Percentiles rank a stretch among this genome's conserved stretches.
Evolutionary conservation across 2,797 vertebrate genomes (phyloP).

Genomic region (Tympanoctomys barrerae): DNA sequence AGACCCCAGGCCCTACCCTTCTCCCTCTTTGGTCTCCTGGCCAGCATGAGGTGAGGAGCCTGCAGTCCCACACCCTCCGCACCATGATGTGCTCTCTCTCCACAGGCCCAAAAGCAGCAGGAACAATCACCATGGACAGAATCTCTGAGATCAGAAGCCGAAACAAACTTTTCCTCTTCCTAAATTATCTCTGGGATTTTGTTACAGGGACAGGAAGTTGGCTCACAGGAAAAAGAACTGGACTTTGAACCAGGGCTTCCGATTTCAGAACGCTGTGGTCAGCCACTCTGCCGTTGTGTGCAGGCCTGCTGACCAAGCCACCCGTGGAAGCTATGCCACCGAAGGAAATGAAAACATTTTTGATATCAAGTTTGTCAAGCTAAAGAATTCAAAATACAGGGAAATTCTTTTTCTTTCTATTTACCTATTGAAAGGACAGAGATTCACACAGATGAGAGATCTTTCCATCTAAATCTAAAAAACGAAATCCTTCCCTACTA

Average conservation of each 20-base stretch:
- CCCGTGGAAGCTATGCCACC: not conserved
- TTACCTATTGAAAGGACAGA: not conserved
- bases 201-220: not conserved
- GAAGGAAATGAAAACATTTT: too few species aligned
- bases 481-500: not conserved
- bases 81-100: not conserved
- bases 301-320: not conserved
- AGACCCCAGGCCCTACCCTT: fast-evolving
- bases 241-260: not conserved
- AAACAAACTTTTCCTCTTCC: not conserved
- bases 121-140: not conserved
- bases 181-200: not conserved
- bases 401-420: not conserved
- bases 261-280: fast-evolving
- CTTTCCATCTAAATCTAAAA: not conserved
- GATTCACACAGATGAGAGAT: not conserved
- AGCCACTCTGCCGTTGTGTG: not conserved
- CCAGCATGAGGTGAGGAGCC: too few species aligned
- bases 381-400: not conserved
- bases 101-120: not conserved
- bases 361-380: not conserved
- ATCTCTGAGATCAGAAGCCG: not conserved
- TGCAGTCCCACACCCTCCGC: too few species aligned
- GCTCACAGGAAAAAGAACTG: not conserved
- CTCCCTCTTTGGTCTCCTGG: not conserved